Evolutionary conservation across 2,113 vertebrate genomes (phyloP).

Genomic region (Channa argus): DNA sequence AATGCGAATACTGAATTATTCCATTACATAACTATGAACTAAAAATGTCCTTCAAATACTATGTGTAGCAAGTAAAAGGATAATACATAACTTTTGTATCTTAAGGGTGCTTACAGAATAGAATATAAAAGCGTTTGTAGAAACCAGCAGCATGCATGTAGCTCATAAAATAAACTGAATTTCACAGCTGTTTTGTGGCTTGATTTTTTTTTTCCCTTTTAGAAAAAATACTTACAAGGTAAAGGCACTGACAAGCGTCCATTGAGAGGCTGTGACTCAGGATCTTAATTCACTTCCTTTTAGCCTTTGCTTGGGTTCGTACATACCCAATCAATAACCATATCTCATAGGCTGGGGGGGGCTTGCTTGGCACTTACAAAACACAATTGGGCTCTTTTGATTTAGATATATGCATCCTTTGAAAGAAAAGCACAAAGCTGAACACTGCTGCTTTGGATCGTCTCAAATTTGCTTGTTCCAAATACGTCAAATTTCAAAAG

Average conservation of each 20-base stretch:
- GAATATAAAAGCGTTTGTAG: constrained; percentile 6
- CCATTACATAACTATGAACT: background rate
- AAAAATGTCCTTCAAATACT: background rate
- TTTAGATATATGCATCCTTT: constrained; percentile 99
- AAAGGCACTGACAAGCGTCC: constrained; percentile 91
- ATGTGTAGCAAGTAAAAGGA: constrained; percentile 5
- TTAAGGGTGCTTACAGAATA: background rate
- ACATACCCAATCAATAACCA: constrained; percentile 99
- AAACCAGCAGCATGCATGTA: constrained; percentile 75
- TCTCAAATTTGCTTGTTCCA: constrained; percentile 66
- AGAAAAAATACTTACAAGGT: constrained; percentile 95
- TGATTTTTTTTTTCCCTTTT: constrained; percentile 70
- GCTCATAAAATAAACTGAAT: constrained; percentile 49
- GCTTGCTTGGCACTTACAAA: constrained; percentile 96
- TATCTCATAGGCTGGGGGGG: constrained; percentile 98
- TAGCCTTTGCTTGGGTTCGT: constrained; percentile 95
- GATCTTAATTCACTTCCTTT: constrained; percentile 95
- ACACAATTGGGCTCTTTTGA: constrained; percentile 96
- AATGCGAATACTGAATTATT: background rate
- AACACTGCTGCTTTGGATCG: constrained; percentile 81
- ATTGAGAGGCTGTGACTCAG: constrained; percentile 95
- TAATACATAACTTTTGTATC: background rate
- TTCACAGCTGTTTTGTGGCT: constrained; percentile 68
- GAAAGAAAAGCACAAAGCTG: constrained; percentile 99
- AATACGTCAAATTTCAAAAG: constrained; percentile 81